Evolutionary conservation across 2,888 invertebrate species (phyloP).

Genomic region (Myathropa florea): DNA sequence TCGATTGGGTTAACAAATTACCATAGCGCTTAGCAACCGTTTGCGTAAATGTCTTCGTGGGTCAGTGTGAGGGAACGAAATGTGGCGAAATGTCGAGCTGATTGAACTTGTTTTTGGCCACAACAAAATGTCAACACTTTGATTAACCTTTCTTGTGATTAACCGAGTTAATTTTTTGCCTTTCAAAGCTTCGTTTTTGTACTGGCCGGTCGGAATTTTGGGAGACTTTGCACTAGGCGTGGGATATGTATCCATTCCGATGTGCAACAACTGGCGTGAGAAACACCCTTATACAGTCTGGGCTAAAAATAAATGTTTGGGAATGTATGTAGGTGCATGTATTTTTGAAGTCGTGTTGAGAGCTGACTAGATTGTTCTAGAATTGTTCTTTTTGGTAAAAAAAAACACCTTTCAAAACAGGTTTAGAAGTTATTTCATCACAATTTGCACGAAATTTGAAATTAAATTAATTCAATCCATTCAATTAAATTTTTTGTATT

Average conservation of each 20-base stretch:
- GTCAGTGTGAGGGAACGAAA: background rate
- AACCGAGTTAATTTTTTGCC: background rate
- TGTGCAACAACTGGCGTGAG: background rate
- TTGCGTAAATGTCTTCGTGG: background rate
- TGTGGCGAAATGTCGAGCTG: background rate
- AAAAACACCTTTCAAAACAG: too few relatives aligned
- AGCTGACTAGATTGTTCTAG: background rate
- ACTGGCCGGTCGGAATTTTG: background rate
- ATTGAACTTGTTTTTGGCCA: background rate
- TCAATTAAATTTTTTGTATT: too few relatives aligned
- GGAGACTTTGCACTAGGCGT: background rate
- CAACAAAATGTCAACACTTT: background rate
- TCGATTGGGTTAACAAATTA: conserved; percentile 35
- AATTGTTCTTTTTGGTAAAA: too few relatives aligned
- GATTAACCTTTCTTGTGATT: background rate
- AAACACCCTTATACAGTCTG: background rate
- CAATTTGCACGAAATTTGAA: too few relatives aligned
- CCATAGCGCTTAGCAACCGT: conserved; percentile 23
- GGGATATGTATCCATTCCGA: background rate
- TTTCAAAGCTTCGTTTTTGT: background rate
- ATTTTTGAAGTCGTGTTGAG: background rate
- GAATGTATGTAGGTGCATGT: background rate
- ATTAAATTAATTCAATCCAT: too few relatives aligned
- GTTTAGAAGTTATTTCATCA: too few relatives aligned
- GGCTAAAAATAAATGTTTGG: background rate